Conservation (phyloP, 2,888 invertebrate species). For the Pandemis cinnamomeana region DNA sequence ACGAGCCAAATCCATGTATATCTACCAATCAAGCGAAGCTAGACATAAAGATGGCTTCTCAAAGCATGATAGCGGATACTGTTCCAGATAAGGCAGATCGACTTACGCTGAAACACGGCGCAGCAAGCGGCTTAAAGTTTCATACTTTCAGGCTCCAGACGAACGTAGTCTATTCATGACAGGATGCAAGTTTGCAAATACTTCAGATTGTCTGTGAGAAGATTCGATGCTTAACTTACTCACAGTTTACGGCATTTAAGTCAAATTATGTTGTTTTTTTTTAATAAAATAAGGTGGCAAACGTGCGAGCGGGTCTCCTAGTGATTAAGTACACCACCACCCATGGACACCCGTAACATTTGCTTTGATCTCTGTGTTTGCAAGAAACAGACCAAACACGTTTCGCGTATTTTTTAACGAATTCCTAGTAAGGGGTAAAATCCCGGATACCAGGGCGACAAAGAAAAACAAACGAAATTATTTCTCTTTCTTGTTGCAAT, state of each 20-base stretch:
- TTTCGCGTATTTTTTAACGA: not conserved
- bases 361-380: no score
- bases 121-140: conserved; percentile 17
- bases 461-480: not conserved
- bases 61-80: conserved; percentile 36
- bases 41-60: conserved; percentile 31
- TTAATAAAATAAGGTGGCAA: no score
- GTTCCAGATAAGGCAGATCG: conserved; percentile 29
- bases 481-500: not conserved
- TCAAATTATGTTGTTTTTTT: no score
- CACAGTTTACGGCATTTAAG: no score
- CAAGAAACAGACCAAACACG: not conserved
- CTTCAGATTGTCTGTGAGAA: not conserved
- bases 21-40: conserved; percentile 13
- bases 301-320: no score
- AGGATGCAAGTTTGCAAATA: not conserved
- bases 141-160: not conserved
- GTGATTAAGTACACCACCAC: no score
- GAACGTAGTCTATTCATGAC: not conserved
- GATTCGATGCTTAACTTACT: not conserved
- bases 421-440: not conserved
- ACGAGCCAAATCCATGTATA: not conserved
- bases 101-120: conserved; percentile 12
- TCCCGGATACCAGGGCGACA: not conserved
- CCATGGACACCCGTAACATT: no score